phyloP scores from a whole-genome alignment of 53 echinoderm and acorn worm genomes.

The Hippasteria phrygiana region DNA sequence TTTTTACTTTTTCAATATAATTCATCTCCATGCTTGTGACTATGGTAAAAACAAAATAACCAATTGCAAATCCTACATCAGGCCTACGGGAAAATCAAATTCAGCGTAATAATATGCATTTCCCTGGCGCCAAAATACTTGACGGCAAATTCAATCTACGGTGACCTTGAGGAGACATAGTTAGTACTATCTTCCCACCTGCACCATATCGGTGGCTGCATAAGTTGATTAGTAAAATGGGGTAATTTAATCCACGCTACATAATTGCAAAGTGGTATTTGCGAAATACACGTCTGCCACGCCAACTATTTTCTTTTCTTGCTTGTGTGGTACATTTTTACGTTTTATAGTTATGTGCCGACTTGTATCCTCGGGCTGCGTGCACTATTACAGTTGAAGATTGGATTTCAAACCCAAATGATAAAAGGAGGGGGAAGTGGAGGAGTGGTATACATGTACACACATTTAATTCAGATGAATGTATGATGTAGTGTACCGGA shows the following conservation, averaged over 20 bases:
- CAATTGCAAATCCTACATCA: neutral
- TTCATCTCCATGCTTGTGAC: no score
- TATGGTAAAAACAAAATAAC: no score
- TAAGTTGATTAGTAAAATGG: neutral
- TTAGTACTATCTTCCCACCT: neutral
- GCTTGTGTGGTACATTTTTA: neutral
- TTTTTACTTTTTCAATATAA: no score
- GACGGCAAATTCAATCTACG: neutral
- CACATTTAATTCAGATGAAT: no score
- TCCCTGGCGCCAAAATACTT: neutral
- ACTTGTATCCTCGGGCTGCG: no score
- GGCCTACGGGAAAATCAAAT: neutral
- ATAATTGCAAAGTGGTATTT: conserved; percentile 1
- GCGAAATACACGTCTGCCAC: neutral
- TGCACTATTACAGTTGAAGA: no score
- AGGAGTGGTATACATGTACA: no score
- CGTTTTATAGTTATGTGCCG: no score
- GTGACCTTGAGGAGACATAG: conserved; percentile 17
- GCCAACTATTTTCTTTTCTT: neutral
- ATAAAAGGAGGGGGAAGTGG: no score
- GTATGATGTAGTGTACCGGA: no score
- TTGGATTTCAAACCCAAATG: no score
- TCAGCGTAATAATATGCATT: neutral
- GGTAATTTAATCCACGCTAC: neutral
- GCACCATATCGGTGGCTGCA: neutral